Percentiles rank a stretch among this genome's conserved stretches.
Evolutionary conservation across 2,888 invertebrate genomes (phyloP).

Genomic region (Tiphia femorata): DNA sequence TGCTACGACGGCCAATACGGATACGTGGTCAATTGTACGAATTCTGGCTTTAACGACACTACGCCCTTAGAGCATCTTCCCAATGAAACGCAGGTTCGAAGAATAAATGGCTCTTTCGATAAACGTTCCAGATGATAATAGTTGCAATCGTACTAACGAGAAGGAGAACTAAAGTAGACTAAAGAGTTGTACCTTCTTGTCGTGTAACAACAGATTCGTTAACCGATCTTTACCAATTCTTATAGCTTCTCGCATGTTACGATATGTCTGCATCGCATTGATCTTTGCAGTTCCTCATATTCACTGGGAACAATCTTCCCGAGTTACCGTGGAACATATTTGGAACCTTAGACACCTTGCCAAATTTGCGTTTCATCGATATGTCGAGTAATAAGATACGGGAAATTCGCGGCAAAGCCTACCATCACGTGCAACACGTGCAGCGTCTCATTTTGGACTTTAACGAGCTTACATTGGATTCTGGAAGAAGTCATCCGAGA

Average conservation of each 20-base stretch:
- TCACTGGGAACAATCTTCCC: conserved; percentile 78
- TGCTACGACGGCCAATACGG: conserved; percentile 70
- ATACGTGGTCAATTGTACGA: conserved; percentile 81
- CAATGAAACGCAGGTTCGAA: conserved; percentile 72
- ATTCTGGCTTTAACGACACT: conserved; percentile 73
- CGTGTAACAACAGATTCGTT: too few relatives aligned
- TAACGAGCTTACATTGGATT: conserved; percentile 77
- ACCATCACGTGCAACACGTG: conserved; percentile 80
- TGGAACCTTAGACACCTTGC: conserved; percentile 74
- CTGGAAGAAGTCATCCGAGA: conserved; percentile 76
- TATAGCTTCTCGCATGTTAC: too few relatives aligned
- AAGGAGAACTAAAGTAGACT: too few relatives aligned
- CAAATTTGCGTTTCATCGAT: conserved; percentile 76
- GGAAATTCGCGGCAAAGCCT: conserved; percentile 80
- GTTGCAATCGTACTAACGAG: too few relatives aligned
- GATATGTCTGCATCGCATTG: neutral
- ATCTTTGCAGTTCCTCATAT: conserved; percentile 73
- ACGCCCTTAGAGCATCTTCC: conserved; percentile 76
- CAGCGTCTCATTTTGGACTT: conserved; percentile 79
- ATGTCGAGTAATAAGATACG: conserved; percentile 81
- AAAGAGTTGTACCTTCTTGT: too few relatives aligned
- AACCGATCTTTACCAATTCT: too few relatives aligned
- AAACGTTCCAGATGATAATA: too few relatives aligned
- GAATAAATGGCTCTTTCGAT: too few relatives aligned
- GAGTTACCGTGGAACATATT: conserved; percentile 80